phyloP scores from a whole-genome alignment of 2,888 invertebrate genomes.

The Pyralis farinalis region DNA sequence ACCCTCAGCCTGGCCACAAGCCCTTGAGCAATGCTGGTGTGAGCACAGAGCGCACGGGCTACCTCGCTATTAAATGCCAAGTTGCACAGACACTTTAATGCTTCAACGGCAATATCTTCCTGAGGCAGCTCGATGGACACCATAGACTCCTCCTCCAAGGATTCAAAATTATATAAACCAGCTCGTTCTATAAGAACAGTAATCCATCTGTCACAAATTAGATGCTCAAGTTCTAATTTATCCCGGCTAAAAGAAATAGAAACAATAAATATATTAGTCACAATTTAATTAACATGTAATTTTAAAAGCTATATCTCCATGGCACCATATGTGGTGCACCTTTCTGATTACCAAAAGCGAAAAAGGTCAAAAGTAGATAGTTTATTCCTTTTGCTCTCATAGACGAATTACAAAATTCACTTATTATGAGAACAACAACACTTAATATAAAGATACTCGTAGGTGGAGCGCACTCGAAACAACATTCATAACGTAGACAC shows the following conservation, averaged over 20 bases:
- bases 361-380: too few relatives aligned
- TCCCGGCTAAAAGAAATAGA: slow-evolving; percentile 85
- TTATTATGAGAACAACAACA: too few relatives aligned
- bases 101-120: slow-evolving; percentile 85
- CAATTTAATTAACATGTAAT: too few relatives aligned
- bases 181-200: slow-evolving; percentile 85
- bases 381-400: too few relatives aligned
- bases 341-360: too few relatives aligned
- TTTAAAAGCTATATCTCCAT: too few relatives aligned
- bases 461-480: too few relatives aligned
- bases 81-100: slow-evolving; percentile 94
- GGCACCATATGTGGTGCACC: too few relatives aligned
- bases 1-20: slow-evolving; percentile 86
- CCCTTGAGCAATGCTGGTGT: slow-evolving; percentile 85
- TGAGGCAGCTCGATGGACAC: slow-evolving; percentile 53
- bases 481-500: too few relatives aligned
- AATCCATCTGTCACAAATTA: slow-evolving; percentile 86
- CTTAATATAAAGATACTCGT: too few relatives aligned
- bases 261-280: too few relatives aligned
- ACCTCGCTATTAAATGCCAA: slow-evolving; percentile 87
- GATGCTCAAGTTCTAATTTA: slow-evolving; percentile 84
- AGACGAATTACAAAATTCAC: too few relatives aligned
- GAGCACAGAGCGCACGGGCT: slow-evolving; percentile 60
- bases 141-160: slow-evolving; percentile 49
- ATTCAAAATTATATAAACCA: slow-evolving; percentile 75